A percentile compares a stretch with the other conserved stretches of the same genome.
Conservation (phyloP, 2,797 vertebrate genomes). For the Jordanella pulchra region DNA sequence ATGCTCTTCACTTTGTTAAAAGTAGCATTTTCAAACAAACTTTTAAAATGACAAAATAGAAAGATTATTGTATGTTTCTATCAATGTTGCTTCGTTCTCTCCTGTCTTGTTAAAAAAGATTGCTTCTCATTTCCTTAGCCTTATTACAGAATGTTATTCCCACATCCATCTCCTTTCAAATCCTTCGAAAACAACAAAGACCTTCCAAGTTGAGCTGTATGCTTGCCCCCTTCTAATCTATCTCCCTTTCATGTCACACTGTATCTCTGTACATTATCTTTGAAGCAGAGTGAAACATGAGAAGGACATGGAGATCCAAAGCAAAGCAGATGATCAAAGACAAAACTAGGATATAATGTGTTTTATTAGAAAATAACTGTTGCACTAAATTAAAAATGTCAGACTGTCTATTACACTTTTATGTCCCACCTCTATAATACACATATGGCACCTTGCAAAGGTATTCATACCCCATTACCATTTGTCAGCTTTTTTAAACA, state of each 20-base stretch:
- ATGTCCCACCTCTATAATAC: slow-evolving; percentile 4
- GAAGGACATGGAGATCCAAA: slow-evolving; percentile 10
- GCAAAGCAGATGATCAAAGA: slow-evolving; percentile 22
- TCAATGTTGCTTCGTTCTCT: not conserved
- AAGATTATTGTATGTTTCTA: not conserved
- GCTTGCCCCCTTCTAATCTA: slow-evolving; percentile 14
- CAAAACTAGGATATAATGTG: slow-evolving; percentile 19
- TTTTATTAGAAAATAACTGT: slow-evolving; percentile 30
- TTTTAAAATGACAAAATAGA: not conserved
- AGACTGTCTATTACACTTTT: slow-evolving; percentile 19
- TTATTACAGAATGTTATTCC: slow-evolving; percentile 5
- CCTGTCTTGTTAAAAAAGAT: not conserved
- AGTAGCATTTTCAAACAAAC: not conserved
- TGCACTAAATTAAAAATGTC: slow-evolving; percentile 28
- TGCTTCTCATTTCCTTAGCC: not conserved
- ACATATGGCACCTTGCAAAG: not conserved
- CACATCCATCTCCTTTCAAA: slow-evolving; percentile 22
- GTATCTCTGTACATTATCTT: slow-evolving; percentile 44
- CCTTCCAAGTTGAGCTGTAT: slow-evolving; percentile 52
- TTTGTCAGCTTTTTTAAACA: not conserved
- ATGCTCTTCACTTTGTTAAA: not conserved
- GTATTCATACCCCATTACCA: not conserved
- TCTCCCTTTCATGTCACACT: slow-evolving; percentile 32
- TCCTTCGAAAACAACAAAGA: slow-evolving; percentile 30
- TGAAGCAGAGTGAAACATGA: slow-evolving; percentile 26